phyloP scores from a whole-genome alignment of 2,113 vertebrate genomes.

The Athene noctua region DNA sequence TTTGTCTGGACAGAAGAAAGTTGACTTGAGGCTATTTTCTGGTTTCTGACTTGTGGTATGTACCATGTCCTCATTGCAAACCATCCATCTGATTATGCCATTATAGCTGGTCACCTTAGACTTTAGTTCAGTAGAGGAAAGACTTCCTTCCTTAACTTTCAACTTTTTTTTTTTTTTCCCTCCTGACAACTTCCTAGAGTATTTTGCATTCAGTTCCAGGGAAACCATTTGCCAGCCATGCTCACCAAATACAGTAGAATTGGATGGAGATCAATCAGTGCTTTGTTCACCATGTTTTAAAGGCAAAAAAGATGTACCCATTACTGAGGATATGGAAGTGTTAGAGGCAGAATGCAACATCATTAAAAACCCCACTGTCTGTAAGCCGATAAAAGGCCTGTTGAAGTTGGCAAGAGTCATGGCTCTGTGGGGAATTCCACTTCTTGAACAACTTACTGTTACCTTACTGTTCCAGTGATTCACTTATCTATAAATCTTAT shows the following conservation, averaged over 20 bases:
- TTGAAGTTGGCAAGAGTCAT: not conserved
- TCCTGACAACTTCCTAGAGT: not conserved
- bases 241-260: not conserved
- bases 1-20: not conserved
- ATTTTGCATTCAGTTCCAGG: not conserved
- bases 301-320: not conserved
- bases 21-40: not conserved
- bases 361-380: not conserved
- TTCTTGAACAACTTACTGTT: not conserved
- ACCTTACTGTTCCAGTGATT: not conserved
- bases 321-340: not conserved
- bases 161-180: not conserved
- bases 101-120: not conserved
- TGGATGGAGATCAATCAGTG: not conserved
- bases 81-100: not conserved
- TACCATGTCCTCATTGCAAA: not conserved
- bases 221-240: not conserved
- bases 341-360: not conserved
- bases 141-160: not conserved
- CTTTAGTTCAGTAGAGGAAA: not conserved
- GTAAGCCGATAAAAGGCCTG: not conserved
- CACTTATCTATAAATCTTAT: not conserved
- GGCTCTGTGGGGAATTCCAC: not conserved
- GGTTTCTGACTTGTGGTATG: accelerated
- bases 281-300: not conserved